Evolutionary conservation across 2,113 vertebrate genomes (phyloP), one percentile per base, ranked within the genome.

Genomic region (Gnathonemus longibarbis): DNA sequence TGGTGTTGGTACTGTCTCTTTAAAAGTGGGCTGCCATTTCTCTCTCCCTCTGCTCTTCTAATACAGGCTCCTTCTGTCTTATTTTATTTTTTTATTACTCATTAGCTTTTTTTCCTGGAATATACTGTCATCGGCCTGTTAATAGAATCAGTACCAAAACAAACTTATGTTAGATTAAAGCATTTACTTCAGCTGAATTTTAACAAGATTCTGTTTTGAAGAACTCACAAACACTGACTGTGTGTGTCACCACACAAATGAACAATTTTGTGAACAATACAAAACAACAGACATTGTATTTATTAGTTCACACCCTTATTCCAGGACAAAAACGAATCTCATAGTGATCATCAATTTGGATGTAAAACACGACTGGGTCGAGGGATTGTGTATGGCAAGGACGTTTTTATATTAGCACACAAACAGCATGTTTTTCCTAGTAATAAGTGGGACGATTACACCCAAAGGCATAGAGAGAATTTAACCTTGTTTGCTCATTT

Each of bases 401-500:
- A 50, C 62, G 13, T 49, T 35, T 89, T 48, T 19, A 8, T 19
- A 50, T 89, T 89, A 50, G 62, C 70, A 50, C 48, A 77, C 27
- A 50, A 89, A 66, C 42, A 50, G 31, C 46, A 89, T 27, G 27
- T 89, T 89, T 45, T 77, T 31, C 31, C 45, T 42, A 46, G 35
- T 88, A 77, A 52, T 89, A 46, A 50, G 84, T 53, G 39, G 86
- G 86, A 87, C 50, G 50, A 42, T 83, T 27, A 53, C 70, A 52
- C 48, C 48, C 74, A 89, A 84, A 52, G 74, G 74, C 74, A 49
- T 27, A 42, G 45, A n/a, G 7, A 42, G 17, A 31, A 53, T 89
- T 89, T 83, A 87, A 56, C 49, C 86, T 87, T 86, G 84, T 86
- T 86, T 86, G 19, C 46, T 21, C 48, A 24, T 50, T 27, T 27